Conservation (phyloP, 2,888 invertebrate genomes). For the Serripes groenlandicus region DNA sequence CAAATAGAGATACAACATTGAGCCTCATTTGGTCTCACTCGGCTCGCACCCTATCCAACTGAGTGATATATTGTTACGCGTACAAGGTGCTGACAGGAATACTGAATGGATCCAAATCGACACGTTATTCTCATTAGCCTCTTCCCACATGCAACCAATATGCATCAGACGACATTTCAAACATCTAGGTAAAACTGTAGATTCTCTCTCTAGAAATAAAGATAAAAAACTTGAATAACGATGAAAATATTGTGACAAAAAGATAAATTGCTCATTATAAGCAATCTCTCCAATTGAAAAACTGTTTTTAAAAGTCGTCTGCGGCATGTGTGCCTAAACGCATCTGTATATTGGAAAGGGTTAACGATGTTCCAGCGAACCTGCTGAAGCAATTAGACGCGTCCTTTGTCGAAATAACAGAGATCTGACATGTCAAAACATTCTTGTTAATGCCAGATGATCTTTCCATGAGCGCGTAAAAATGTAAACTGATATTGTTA, state of each 20-base stretch:
- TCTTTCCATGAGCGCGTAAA: not conserved
- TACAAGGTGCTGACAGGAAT: not conserved
- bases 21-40: too few relatives aligned
- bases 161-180: too few relatives aligned
- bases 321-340: too few relatives aligned
- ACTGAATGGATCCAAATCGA: conserved; percentile 6
- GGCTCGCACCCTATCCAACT: too few relatives aligned
- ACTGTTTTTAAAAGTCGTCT: not conserved
- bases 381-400: not conserved
- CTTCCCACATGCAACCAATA: too few relatives aligned
- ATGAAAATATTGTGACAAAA: not conserved
- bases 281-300: not conserved
- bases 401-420: not conserved
- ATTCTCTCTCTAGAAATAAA: too few relatives aligned
- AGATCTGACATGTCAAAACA: conserved; percentile 12
- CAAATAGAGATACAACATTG: too few relatives aligned
- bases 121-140: conserved; percentile 3
- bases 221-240: too few relatives aligned
- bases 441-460: conserved; percentile 10
- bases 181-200: too few relatives aligned
- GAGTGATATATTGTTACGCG: conserved; percentile 5
- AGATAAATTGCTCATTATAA: not conserved
- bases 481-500: conserved; percentile 7
- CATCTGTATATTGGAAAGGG: too few relatives aligned
- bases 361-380: too few relatives aligned